Evolutionary conservation across 2,888 invertebrate genomes (phyloP).

Genomic region (Phalangium opilio): DNA sequence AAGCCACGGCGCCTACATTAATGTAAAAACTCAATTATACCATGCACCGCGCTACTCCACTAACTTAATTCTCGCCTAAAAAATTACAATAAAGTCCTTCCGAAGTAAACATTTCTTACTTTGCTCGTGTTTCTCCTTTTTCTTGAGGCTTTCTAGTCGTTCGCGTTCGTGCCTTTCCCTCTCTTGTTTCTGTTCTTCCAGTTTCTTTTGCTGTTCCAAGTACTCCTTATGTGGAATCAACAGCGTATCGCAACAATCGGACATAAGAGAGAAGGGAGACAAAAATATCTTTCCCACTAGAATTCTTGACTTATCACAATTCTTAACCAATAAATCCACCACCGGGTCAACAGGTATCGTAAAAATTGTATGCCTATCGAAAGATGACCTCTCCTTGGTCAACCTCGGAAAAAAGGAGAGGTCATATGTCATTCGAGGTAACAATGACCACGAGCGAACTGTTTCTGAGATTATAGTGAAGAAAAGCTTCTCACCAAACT

Average conservation of each 20-base stretch:
- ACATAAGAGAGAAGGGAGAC: not conserved
- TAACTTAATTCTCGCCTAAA: too few species aligned
- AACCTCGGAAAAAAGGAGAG: too few species aligned
- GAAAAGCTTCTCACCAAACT: slow-evolving; percentile 54
- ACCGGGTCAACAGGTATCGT: too few species aligned
- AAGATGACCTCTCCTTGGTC: not conserved
- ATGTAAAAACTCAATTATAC: too few species aligned
- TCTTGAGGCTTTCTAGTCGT: slow-evolving; percentile 65
- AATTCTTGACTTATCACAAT: not conserved
- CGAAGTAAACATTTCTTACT: slow-evolving; percentile 36
- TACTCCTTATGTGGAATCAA: slow-evolving; percentile 43
- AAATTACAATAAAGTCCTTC: too few species aligned
- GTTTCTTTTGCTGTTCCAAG: slow-evolving; percentile 64
- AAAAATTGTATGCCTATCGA: not conserved
- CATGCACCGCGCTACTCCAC: too few species aligned
- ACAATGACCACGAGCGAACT: too few species aligned
- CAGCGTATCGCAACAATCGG: not conserved
- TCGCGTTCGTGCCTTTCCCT: slow-evolving; percentile 45
- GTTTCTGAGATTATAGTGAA: not conserved
- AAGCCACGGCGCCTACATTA: slow-evolving; percentile 66
- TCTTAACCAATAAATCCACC: not conserved
- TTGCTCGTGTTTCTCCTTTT: slow-evolving; percentile 87
- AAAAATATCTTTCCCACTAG: not conserved
- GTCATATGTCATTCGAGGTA: too few species aligned
- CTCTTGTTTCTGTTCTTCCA: slow-evolving; percentile 48